Base-by-base conservation (phyloP, 2,888 invertebrate genomes). In the Lordiphosa fenestrarum region DNA sequence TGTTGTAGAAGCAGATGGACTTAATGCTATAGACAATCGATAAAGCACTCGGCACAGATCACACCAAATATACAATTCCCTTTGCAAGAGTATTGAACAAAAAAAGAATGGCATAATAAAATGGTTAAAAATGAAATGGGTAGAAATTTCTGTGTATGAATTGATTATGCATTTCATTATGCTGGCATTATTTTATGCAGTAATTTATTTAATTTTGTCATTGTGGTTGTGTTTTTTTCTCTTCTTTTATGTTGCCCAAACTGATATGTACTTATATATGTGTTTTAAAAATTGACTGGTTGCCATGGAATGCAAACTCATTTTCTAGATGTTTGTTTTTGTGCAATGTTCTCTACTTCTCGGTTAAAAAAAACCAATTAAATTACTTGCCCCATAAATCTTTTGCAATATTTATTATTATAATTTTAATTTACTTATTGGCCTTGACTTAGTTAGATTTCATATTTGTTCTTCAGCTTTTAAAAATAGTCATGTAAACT, bases 191-290 rank as follows among this genome's bases (percentile, higher is more conserved):
- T 47, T 65, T 52, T 58, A 47, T 33, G 44, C 44, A 30, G 30
- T 44, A 44, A 44, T 44, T 44, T 44, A 44, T 53, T 53, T 47
- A 47, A 37, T 39, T 52, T 49, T 49, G 38, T 49, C 38, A 39
- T 37, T 38, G n/a, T 23, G 38, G 35, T 38, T 52, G 23, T 38
- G 10, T 35, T 41, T 30, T 44, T 52, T 59, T 68, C 42, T 23
- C 62, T 61, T 63, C 33, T 40, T 12, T 49, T 42, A 44, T 41
- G 61, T 61, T 53, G 52, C 57, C 60, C 54, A 72, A 77, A 84
- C 82, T 84, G 84, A 78, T 81, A 84, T 78, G 84, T 84, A 78
- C 83, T 78, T 72, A 84, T 69, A 78, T 78, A 64, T 71, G 25
- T 15, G 15, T 69, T 21, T 66, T 66, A 41, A 75, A 83, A 83